Evolutionary conservation across 2,113 vertebrate species (phyloP).

Genomic region (Peucedramus taeniatus): DNA sequence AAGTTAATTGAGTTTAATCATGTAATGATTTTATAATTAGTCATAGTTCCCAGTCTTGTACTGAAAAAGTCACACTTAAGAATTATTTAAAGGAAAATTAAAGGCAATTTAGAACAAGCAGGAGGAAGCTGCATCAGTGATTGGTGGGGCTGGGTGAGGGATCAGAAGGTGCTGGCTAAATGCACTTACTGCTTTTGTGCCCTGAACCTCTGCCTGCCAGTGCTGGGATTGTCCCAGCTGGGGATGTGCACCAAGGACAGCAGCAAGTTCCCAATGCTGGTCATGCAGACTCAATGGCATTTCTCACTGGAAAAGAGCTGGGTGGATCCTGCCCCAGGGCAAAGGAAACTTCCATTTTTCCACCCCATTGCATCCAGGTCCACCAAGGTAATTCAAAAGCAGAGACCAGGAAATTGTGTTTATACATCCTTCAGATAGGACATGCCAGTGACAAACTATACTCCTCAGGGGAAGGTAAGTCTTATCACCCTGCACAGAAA

Average conservation of each 20-base stretch:
- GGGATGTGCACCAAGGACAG: not conserved
- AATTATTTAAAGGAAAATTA: constrained; percentile 49
- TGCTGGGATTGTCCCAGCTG: not conserved
- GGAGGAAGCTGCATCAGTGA: not conserved
- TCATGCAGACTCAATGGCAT: not conserved
- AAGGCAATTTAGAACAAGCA: not conserved
- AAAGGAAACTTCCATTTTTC: constrained; percentile 17
- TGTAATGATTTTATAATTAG: constrained; percentile 73
- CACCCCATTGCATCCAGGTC: constrained; percentile 14
- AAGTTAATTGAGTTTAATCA: constrained; percentile 79
- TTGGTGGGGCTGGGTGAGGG: not conserved
- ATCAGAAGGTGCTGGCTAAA: not conserved
- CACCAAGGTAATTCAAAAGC: not conserved
- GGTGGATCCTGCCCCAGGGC: not conserved
- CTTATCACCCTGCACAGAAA: not conserved
- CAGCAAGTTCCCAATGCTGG: not conserved
- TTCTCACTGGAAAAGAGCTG: not conserved
- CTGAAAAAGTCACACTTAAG: constrained; percentile 39
- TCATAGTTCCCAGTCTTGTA: constrained; percentile 57
- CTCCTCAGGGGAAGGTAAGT: not conserved
- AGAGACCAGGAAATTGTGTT: not conserved
- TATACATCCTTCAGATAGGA: not conserved
- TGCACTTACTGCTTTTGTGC: not conserved
- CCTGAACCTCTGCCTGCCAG: not conserved
- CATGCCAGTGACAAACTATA: not conserved